These are phyloP conservation scores for Epinephelus cyanopodus DNA, from an alignment of 2,113 vertebrate genomes.

Conservation along the genomic window DNA sequence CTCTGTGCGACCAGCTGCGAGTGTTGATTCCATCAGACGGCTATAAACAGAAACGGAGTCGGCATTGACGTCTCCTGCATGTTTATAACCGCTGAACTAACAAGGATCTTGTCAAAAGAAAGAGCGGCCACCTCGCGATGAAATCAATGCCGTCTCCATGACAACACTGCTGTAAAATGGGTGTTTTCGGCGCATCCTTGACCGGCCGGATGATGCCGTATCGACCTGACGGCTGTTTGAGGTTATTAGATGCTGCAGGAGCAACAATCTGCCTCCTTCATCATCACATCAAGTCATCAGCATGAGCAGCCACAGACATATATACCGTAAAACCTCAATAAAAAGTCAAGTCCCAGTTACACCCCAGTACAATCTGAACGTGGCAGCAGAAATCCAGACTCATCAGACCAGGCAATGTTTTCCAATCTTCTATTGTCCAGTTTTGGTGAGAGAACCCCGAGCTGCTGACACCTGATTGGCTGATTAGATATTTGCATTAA, in stretches of 20 bases:
- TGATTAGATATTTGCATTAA: no score
- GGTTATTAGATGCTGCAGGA: background rate
- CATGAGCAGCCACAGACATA: no score
- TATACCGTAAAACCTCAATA: no score
- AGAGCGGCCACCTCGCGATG: background rate
- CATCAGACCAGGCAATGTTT: no score
- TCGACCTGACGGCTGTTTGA: background rate
- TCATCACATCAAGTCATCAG: background rate
- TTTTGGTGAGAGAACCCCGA: no score
- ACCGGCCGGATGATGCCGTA: background rate
- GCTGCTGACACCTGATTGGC: no score
- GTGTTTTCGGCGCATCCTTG: background rate
- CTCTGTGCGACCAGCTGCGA: background rate
- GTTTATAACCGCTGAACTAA: background rate
- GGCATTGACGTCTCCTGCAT: background rate
- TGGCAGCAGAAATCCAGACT: no score
- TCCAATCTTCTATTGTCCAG: no score
- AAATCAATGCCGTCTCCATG: slow-evolving; percentile 29
- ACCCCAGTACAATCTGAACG: no score
- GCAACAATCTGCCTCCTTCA: background rate
- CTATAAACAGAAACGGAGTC: background rate
- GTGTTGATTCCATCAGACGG: background rate
- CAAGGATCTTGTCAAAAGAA: background rate
- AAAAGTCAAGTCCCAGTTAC: no score
- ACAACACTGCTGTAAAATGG: slow-evolving; percentile 6